phyloP scores from a whole-genome alignment of 2,888 invertebrate genomes.

The Tillus elongatus region DNA sequence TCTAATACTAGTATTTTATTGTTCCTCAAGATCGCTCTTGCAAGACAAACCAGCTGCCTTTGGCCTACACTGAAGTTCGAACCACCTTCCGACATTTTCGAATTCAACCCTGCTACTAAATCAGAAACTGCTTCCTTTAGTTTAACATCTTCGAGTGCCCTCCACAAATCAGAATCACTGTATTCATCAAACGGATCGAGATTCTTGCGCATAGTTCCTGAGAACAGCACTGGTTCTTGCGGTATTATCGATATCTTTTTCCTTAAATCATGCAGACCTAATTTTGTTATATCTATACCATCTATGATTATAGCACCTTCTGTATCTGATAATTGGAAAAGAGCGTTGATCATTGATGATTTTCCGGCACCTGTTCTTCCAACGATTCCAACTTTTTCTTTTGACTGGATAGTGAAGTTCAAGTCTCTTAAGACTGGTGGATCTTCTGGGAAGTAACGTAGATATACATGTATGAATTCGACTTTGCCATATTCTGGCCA shows the following conservation, averaged over 20 bases:
- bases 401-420: constrained; percentile 55
- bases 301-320: constrained; percentile 53
- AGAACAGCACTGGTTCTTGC: constrained; percentile 62
- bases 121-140: constrained; percentile 52
- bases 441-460: constrained; percentile 61
- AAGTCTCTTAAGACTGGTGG: constrained; percentile 70
- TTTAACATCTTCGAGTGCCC: constrained; percentile 72
- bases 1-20: constrained; percentile 40
- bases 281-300: constrained; percentile 44
- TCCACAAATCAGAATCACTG: constrained; percentile 63
- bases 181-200: constrained; percentile 83
- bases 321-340: constrained; percentile 57
- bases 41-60: constrained; percentile 60
- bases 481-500: constrained; percentile 69
- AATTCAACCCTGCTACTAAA: constrained; percentile 43
- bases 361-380: constrained; percentile 79
- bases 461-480: constrained; percentile 56
- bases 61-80: constrained; percentile 44
- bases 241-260: constrained; percentile 50
- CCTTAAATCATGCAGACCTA: constrained; percentile 47
- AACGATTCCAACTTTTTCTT: constrained; percentile 69
- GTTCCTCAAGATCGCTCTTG: constrained; percentile 50
- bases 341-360: constrained; percentile 57
- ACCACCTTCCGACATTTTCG: constrained; percentile 54
- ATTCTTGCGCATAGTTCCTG: constrained; percentile 76